Evolutionary conservation across 2,888 invertebrate species (phyloP).

Genomic region (Vanessa cardui): DNA sequence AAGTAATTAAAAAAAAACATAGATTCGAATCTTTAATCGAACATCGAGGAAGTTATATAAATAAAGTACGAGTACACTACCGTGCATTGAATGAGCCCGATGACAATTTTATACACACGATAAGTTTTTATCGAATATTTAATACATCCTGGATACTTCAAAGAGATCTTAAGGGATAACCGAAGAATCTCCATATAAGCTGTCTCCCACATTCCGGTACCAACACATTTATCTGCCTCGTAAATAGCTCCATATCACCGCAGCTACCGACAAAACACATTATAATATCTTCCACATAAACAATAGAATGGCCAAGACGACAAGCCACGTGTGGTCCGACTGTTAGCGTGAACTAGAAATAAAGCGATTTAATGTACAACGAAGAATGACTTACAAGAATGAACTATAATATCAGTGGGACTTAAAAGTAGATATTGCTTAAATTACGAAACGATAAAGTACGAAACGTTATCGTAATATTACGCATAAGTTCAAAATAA

Average conservation of each 20-base stretch:
- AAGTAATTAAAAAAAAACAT: too few relatives aligned
- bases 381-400: neutral
- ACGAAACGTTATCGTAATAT: too few relatives aligned
- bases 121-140: conserved; percentile 23
- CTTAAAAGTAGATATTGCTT: too few relatives aligned
- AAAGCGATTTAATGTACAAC: neutral
- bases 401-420: too few relatives aligned
- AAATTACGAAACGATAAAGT: too few relatives aligned
- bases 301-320: conserved; percentile 75
- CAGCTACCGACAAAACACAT: conserved; percentile 75
- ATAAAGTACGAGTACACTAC: neutral
- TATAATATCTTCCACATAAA: conserved; percentile 75
- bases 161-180: conserved; percentile 38
- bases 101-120: conserved; percentile 17
- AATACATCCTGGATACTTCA: conserved; percentile 24
- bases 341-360: conserved; percentile 25
- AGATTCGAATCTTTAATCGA: too few relatives aligned
- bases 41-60: neutral
- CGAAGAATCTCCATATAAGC: conserved; percentile 41
- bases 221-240: conserved; percentile 65
- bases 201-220: conserved; percentile 50
- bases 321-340: conserved; percentile 46
- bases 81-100: neutral
- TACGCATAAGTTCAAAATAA: too few relatives aligned
- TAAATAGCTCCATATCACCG: conserved; percentile 69